phyloP scores from a whole-genome alignment of 1,140 invertebrate species.

The Cotesia typhae region DNA sequence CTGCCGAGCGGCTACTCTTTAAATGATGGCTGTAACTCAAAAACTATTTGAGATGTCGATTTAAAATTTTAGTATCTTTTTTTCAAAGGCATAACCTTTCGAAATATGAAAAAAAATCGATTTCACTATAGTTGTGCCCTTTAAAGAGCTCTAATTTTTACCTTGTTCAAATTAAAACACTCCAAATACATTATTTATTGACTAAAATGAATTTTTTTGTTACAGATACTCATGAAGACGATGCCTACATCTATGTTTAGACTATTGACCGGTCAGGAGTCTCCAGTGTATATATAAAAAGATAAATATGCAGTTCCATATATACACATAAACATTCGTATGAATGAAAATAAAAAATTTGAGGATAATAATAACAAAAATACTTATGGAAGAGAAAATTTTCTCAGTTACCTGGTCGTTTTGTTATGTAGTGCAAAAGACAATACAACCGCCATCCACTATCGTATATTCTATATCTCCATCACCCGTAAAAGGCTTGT shows the following conservation, averaged over 20 bases:
- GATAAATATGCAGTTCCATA: neutral
- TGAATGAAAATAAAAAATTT: constrained; percentile 9
- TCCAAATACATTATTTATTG: neutral
- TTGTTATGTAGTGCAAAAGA: constrained; percentile 60
- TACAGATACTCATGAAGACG: constrained; percentile 99
- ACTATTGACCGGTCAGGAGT: constrained; percentile 97
- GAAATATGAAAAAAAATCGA: too few species aligned
- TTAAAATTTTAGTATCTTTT: too few species aligned
- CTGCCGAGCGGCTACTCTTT: too few species aligned
- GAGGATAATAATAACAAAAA: neutral
- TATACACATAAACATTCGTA: neutral
- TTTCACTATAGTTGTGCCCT: too few species aligned
- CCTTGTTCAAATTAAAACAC: neutral
- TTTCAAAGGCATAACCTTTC: too few species aligned
- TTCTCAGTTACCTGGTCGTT: constrained; percentile 56
- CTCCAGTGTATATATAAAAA: constrained; percentile 95
- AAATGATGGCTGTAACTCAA: too few species aligned
- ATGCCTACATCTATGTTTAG: constrained; percentile 99
- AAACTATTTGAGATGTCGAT: too few species aligned
- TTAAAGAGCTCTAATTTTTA: too few species aligned
- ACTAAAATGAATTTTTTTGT: constrained; percentile 42
- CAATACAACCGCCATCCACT: constrained; percentile 65
- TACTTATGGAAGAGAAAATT: constrained; percentile 21
- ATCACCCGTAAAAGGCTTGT: constrained; percentile 24
- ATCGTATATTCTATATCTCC: constrained; percentile 47